Conservation (phyloP, 2,797 vertebrate species). For the Otus scops region DNA sequence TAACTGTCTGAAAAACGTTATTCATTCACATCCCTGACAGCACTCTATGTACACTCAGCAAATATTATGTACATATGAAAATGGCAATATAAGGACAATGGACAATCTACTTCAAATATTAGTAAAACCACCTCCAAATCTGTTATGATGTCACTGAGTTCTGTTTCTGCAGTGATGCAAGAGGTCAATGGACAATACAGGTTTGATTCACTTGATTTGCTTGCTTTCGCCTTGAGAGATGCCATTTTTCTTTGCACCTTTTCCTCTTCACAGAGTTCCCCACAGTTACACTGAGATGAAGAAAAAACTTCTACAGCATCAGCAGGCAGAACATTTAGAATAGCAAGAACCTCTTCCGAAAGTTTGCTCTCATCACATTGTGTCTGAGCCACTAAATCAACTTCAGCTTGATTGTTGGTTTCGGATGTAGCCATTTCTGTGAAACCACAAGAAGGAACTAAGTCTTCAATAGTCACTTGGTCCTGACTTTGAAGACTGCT, state of each 20-base stretch:
- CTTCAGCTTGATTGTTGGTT: slow-evolving; percentile 23
- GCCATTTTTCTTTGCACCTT: slow-evolving; percentile 82
- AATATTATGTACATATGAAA: not conserved
- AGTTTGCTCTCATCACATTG: slow-evolving; percentile 34
- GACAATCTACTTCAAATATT: not conserved
- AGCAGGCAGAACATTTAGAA: slow-evolving; percentile 78
- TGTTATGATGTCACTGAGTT: slow-evolving; percentile 86
- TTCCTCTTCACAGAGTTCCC: slow-evolving; percentile 79
- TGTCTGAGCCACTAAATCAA: not conserved
- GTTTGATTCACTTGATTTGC: slow-evolving; percentile 48
- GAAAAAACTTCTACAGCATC: slow-evolving; percentile 74
- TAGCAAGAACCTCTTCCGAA: slow-evolving; percentile 65
- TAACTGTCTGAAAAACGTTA: not conserved
- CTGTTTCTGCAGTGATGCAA: slow-evolving; percentile 89
- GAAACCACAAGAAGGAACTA: not conserved
- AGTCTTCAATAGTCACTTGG: slow-evolving; percentile 10
- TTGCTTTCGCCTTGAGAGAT: slow-evolving; percentile 83
- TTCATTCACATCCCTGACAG: not conserved
- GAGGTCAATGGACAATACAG: slow-evolving; percentile 90
- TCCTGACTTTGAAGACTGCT: slow-evolving; percentile 26
- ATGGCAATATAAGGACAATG: not conserved
- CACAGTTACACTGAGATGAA: slow-evolving; percentile 32
- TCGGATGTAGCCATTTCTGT: not conserved
- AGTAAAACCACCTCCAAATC: slow-evolving; percentile 87
- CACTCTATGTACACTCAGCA: not conserved